A percentile compares a stretch with the other conserved stretches of the same genome.
These are phyloP conservation scores for Brachynemurus nebulosus DNA, from an alignment of 2,888 invertebrate genomes.

Conservation along the genomic window DNA sequence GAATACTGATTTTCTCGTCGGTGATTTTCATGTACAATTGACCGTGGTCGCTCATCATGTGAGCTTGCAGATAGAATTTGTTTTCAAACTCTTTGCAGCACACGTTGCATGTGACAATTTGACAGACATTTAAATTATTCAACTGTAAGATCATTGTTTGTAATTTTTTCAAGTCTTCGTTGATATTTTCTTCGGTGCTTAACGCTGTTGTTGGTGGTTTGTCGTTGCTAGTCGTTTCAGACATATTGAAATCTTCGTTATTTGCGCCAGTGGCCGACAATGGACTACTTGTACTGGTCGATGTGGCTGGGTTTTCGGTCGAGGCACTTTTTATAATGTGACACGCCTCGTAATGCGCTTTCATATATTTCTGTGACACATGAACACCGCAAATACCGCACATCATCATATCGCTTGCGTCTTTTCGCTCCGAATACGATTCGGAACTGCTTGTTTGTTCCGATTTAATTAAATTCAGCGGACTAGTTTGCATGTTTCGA, in stretches of 20 bases:
- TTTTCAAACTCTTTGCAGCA: slow-evolving; percentile 61
- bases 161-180: slow-evolving; percentile 70
- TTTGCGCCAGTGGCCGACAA: slow-evolving; percentile 14
- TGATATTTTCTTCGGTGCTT: slow-evolving; percentile 18
- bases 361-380: slow-evolving; percentile 32
- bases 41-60: slow-evolving; percentile 54
- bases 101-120: slow-evolving; percentile 44
- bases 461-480: slow-evolving; percentile 61
- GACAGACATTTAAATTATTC: slow-evolving; percentile 59
- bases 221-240: slow-evolving; percentile 14
- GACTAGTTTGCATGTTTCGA: slow-evolving; percentile 52
- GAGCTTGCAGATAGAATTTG: slow-evolving; percentile 52
- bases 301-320: slow-evolving; percentile 20
- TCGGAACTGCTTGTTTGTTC: slow-evolving; percentile 37
- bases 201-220: no score
- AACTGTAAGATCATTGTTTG: slow-evolving; percentile 84
- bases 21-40: slow-evolving; percentile 32
- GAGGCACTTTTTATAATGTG: slow-evolving; percentile 24
- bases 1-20: slow-evolving; percentile 38
- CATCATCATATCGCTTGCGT: slow-evolving; percentile 32
- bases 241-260: slow-evolving; percentile 12
- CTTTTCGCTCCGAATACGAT: slow-evolving; percentile 37
- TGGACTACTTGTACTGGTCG: slow-evolving; percentile 24
- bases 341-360: slow-evolving; percentile 31
- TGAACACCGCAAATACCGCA: slow-evolving; percentile 37